phyloP scores from a whole-genome alignment of 2,797 vertebrate genomes.

The Neosilurus mollespiculum region DNA sequence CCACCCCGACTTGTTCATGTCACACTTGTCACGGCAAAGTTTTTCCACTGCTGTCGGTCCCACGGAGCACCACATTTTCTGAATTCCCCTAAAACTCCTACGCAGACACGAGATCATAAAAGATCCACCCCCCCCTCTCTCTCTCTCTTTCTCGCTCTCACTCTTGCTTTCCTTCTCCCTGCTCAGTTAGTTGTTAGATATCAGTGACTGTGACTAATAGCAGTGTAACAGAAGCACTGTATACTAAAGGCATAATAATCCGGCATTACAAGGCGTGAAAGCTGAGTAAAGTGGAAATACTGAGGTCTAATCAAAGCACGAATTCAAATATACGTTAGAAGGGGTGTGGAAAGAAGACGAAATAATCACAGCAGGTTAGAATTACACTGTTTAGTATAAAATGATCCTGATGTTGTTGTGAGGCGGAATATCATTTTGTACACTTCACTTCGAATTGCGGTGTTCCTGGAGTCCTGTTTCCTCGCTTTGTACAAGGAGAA shows the following conservation, averaged over 20 bases:
- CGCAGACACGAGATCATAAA: slow-evolving; percentile 57
- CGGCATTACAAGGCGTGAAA: not conserved
- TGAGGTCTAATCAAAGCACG: not conserved
- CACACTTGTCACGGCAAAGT: slow-evolving; percentile 13
- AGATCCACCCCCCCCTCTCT: slow-evolving; percentile 34
- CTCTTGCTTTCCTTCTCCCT: too few relatives aligned
- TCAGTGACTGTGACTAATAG: slow-evolving; percentile 20
- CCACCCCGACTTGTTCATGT: not conserved
- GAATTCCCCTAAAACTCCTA: slow-evolving; percentile 81
- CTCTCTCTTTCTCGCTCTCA: not conserved
- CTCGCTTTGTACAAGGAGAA: not conserved
- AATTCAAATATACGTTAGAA: not conserved
- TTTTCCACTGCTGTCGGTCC: slow-evolving; percentile 51
- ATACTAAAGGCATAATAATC: not conserved
- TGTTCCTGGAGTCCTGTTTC: slow-evolving; percentile 1
- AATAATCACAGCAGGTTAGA: not conserved
- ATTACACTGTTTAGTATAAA: not conserved
- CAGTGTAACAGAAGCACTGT: not conserved
- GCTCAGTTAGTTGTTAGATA: not conserved
- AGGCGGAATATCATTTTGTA: not conserved
- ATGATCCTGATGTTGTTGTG: not conserved
- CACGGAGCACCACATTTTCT: slow-evolving; percentile 73
- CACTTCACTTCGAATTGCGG: not conserved
- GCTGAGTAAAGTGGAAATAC: not conserved
- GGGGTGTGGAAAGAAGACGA: too few relatives aligned